These are phyloP conservation scores for Lacanobia wlatinum DNA, from an alignment of 2,888 invertebrate genomes.

Conservation along the genomic window DNA sequence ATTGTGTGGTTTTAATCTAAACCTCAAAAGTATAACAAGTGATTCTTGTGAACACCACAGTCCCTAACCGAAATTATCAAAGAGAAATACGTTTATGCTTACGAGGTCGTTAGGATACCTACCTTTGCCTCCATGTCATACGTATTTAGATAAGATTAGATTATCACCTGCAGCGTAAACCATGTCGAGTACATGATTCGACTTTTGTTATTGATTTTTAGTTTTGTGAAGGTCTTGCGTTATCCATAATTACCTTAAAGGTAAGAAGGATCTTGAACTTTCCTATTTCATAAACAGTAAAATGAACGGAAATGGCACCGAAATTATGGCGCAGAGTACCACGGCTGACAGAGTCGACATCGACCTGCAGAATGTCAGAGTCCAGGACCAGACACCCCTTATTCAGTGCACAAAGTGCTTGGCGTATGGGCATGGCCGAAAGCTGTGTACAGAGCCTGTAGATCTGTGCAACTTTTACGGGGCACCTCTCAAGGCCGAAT, in stretches of 20 bases:
- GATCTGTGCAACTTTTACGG: too few relatives aligned
- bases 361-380: too few relatives aligned
- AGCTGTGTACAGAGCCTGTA: too few relatives aligned
- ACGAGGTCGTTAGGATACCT: constrained; percentile 16
- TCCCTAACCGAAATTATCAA: neutral
- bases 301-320: neutral
- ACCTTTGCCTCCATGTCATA: constrained; percentile 8
- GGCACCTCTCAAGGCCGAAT: too few relatives aligned
- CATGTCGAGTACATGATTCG: constrained; percentile 3
- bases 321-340: too few relatives aligned
- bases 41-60: too few relatives aligned
- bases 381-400: too few relatives aligned
- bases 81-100: neutral
- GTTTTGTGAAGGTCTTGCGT: constrained; percentile 5
- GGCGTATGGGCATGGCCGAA: too few relatives aligned
- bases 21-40: too few relatives aligned
- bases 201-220: constrained; percentile 34
- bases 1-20: too few relatives aligned
- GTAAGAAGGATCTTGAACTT: neutral
- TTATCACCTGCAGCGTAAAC: constrained; percentile 23
- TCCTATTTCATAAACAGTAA: neutral
- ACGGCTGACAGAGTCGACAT: too few relatives aligned
- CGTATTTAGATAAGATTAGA: constrained; percentile 40
- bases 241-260: neutral
- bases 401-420: too few relatives aligned